Percentiles rank a stretch among this genome's conserved stretches.
These are phyloP conservation scores for Melospiza georgiana DNA, from an alignment of 2,113 vertebrate species.

Conservation along the genomic window DNA sequence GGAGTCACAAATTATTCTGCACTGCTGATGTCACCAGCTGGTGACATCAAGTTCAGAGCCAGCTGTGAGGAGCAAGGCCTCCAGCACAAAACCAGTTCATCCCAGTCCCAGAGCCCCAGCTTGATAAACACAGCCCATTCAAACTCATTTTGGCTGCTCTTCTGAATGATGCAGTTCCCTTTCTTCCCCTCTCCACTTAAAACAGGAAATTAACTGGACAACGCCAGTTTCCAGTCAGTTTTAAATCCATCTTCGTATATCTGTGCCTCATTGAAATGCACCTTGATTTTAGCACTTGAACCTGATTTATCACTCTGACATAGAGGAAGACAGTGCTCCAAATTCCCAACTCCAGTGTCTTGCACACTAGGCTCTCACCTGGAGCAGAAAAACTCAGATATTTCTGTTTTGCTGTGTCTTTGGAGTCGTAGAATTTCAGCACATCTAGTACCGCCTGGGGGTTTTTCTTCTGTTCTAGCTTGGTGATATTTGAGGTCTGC, in stretches of 20 bases:
- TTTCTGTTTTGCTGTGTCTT: slow-evolving; percentile 94
- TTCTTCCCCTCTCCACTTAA: not conserved
- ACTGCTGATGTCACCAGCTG: not conserved
- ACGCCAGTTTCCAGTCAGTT: not conserved
- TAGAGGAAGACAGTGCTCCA: not conserved
- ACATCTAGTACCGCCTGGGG: slow-evolving; percentile 97
- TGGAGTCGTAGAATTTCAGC: slow-evolving; percentile 97
- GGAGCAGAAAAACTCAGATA: slow-evolving; percentile 96
- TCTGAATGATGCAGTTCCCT: not conserved
- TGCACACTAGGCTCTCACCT: slow-evolving; percentile 71
- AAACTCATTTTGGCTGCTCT: not conserved
- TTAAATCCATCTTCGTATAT: not conserved
- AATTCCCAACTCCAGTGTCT: not conserved
- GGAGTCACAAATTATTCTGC: not conserved
- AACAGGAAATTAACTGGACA: slow-evolving; percentile 25
- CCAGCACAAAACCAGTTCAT: not conserved
- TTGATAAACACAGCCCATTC: not conserved
- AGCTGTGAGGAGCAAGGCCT: not conserved
- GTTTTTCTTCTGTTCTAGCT: slow-evolving; percentile 98
- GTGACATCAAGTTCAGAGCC: not conserved
- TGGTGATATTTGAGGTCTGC: slow-evolving; percentile 98
- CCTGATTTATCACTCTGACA: not conserved
- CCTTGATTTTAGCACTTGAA: not conserved
- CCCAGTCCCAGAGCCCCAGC: not conserved
- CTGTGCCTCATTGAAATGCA: not conserved